A percentile compares a stretch with the other conserved stretches of the same genome.
phyloP scores from a whole-genome alignment of 2,888 invertebrate species.

The Ptychoptera contaminata region DNA sequence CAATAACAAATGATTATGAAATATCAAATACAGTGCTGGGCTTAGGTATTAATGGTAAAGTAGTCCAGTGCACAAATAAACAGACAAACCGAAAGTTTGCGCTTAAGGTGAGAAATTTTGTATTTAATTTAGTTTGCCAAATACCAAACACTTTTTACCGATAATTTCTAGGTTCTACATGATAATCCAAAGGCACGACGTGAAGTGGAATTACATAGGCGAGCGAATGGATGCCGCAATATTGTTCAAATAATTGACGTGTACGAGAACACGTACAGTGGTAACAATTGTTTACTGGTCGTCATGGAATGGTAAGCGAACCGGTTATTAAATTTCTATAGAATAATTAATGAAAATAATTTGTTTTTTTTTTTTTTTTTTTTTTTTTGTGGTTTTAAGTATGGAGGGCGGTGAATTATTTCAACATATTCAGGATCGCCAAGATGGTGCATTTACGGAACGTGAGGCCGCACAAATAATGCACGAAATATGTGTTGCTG shows the following conservation, averaged over 20 bases:
- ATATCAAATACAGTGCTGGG: slow-evolving; percentile 88
- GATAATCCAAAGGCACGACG: slow-evolving; percentile 85
- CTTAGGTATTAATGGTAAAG: slow-evolving; percentile 96
- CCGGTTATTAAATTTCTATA: not conserved
- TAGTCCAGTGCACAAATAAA: slow-evolving; percentile 81
- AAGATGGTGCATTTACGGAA: slow-evolving; percentile 92
- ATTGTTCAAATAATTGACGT: slow-evolving; percentile 86
- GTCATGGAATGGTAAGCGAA: slow-evolving; percentile 93
- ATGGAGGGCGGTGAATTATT: slow-evolving; percentile 99
- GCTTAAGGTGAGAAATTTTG: slow-evolving; percentile 55
- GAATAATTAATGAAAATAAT: not conserved
- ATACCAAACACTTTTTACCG: not conserved
- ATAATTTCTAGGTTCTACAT: slow-evolving; percentile 78
- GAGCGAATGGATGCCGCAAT: slow-evolving; percentile 77
- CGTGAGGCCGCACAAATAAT: slow-evolving; percentile 90
- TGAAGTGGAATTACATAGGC: slow-evolving; percentile 93
- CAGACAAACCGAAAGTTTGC: slow-evolving; percentile 68
- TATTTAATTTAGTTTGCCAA: not conserved
- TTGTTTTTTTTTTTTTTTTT: no score
- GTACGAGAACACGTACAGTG: slow-evolving; percentile 91
- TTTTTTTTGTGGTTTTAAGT: slow-evolving; percentile 25
- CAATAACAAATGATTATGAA: slow-evolving; percentile 79
- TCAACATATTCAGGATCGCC: slow-evolving; percentile 87
- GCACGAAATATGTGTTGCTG: slow-evolving; percentile 90
- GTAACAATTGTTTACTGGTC: slow-evolving; percentile 81